Percentiles rank a stretch among this genome's conserved stretches.
These are phyloP conservation scores for Holacanthus passer DNA, from an alignment of 2,113 vertebrate genomes.

Conservation along the genomic window DNA sequence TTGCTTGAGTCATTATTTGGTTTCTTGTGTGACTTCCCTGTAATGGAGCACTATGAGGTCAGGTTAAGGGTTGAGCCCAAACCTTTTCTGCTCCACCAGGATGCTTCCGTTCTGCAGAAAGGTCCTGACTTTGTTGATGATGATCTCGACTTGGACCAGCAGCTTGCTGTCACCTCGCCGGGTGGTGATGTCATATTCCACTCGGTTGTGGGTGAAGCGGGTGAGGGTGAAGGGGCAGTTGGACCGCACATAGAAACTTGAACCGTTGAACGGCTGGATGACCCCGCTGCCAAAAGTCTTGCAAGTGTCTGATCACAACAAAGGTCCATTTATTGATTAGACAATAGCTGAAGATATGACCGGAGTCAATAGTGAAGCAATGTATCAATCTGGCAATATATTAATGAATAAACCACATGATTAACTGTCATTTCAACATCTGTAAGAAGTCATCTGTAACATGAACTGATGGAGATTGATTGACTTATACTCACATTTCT, in stretches of 20 bases:
- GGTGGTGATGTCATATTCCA: conserved; percentile 68
- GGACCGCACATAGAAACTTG: conserved; percentile 68
- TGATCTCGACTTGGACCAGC: conserved; percentile 71
- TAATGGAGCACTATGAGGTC: neutral
- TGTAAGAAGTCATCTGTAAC: neutral
- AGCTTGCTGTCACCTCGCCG: conserved; percentile 61
- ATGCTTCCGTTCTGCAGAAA: conserved; percentile 69
- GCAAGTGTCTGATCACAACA: conserved; percentile 71
- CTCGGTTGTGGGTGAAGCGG: conserved; percentile 75
- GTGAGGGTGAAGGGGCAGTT: conserved; percentile 73
- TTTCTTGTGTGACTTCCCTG: neutral
- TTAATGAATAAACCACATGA: neutral
- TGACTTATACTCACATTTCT: conserved; percentile 63
- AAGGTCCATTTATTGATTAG: neutral
- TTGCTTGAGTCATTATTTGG: neutral
- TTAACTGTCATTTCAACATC: neutral
- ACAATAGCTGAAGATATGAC: neutral
- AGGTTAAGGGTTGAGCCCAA: neutral
- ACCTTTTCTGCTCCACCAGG: conserved; percentile 75
- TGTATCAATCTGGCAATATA: neutral
- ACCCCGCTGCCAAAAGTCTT: conserved; percentile 81
- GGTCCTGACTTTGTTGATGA: conserved; percentile 77
- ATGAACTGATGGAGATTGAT: neutral
- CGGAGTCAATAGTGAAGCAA: neutral
- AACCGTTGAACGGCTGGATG: conserved; percentile 66